Evolutionary conservation across 2,888 invertebrate genomes (phyloP), one percentile per base, ranked within the genome.

Genomic region (Pollenia amentaria): DNA sequence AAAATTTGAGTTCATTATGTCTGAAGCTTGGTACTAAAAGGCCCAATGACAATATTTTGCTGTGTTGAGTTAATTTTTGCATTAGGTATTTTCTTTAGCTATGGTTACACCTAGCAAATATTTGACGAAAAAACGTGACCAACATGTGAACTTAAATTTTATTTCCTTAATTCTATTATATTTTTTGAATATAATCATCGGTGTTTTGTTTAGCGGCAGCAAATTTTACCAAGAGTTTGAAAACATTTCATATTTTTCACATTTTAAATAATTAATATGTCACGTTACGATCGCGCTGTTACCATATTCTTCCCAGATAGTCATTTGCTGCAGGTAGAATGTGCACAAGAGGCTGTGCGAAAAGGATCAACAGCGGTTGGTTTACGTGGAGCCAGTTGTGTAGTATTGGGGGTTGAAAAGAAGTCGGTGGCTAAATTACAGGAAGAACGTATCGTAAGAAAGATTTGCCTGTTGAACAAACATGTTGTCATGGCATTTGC

Each of bases 341-440:
- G 99, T 94, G 99, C 99, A 48, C 99, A 99, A 94, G 99, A 99
- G 95, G 99, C 99, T 57, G 99, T 99, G 48, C 97, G 99, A 89
- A 99, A 99, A 94, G 99, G 99, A 88, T 99, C 99, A n/a, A 99
- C 99, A 78, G 99, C 99, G 92, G 99, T 99, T 88, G 99, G 99
- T 81, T 99, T 99, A 3, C 95, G 99, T 89, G 99, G 99, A 42
- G 95, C 96, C 82, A 97, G 98, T 93, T 97, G 99, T 80, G 99
- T 99, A 14, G 99, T 99, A 44, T 94, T 99, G 76, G 99, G 99
- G 9, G 99, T 99, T 18, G 99, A 99, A 94, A 99, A 99, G 94
- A 99, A 99, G 93, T 99, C 99, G 0, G 98, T 99, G 29, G 99
- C 99, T 0, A 99, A 99, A 93, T 94, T 99, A 60, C 99, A 99